Base-by-base conservation (phyloP, 1,140 invertebrate species). In the Battus philenor region DNA sequence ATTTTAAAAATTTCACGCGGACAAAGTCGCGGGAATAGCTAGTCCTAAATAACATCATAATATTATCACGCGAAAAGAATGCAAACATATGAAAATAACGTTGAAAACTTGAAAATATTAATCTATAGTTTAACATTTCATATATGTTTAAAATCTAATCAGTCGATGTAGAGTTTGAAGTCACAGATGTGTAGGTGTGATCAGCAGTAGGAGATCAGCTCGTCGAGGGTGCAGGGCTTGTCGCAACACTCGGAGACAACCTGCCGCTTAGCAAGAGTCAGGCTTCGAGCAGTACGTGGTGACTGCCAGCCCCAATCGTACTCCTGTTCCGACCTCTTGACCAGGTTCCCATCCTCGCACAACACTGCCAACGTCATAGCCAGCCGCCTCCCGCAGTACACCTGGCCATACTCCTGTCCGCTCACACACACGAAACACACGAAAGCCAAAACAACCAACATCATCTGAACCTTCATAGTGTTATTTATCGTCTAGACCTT, bases 171-270 rank as follows among this genome's bases (percentile, higher is more conserved):
- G n/a, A n/a, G n/a, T n/a, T n/a, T n/a, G n/a, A n/a, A n/a, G n/a
- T n/a, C n/a, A n/a, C n/a, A n/a, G n/a, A n/a, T n/a, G 10, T 2
- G 7, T 8, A 22, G 7, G 7, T 26, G 6, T n/a, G 7, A 30
- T 17, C 30, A 43, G 18, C 58, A 61, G 18, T 61, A 61, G 2
- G 34, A 49, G 4, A 54, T 17, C 0, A 58, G 44, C 17, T 61
- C 59, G 6, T 61, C 27, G 2, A 58, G 7, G 9, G 45, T 54
- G 24, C 59, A 61, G 0, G 48, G 54, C 16, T 61, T 61, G 0
- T 61, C 54, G 13, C 59, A 61, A 29, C 59, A 61, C 33, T 61
- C 59, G 12, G 47, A 24, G n/a, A 58, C 59, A 13, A 62, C 52
- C 39, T 62, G 57, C 5, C 47, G 36, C n/a, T 39, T 51, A 2